Base-by-base conservation (phyloP, 2,797 vertebrate species). In the Taenioides sp. region DNA sequence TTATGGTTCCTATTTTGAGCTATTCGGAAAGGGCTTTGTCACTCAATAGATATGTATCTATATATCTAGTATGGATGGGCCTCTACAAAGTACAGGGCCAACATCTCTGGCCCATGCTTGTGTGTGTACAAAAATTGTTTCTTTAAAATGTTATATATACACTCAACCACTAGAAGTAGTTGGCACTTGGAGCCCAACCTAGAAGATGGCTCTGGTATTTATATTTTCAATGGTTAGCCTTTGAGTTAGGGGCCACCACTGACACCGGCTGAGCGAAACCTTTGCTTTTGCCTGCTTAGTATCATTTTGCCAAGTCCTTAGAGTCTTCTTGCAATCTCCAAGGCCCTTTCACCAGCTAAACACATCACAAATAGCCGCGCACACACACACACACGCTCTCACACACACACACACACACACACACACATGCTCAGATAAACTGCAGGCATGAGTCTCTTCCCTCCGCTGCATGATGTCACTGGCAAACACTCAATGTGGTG, bases 401-500 rank as follows among this genome's bases (percentile, higher is more conserved):
- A 59, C 80, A 47, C 68, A 22, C 72, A 43, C 84, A 49, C 66
- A 11, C 40, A 14, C 40, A 63, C 84, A 59, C 80, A 47, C 68
- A 22, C 72, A 43, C 84, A 49, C 66, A 11, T 10, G 3, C 80
- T 86, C 90, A 80, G 89, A 85, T 86, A 88, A 87, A 89, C 91
- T 73, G 67, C 64, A 86, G 76, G 69, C 88, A 78, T 70, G 81
- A 82, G 82, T 85, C 86, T 85, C 83, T 86, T 71, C 77, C 85
- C 80, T 57, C 73, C 64, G 80, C 86, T 84, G 82, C 83, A 85
- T 89, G 89, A 91, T 91, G 92, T 92, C 89, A 91, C 88, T 80
- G 80, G 86, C 89, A 91, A 91, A 92, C 89, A 92, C 82, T 91
- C 86, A 67, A 73, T 69, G 87, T 82, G 84, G 84, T 87, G 88